These are phyloP conservation scores for Caenorhabditis doughertyi DNA, from an alignment of 2,888 invertebrate genomes.

Conservation along the genomic window DNA sequence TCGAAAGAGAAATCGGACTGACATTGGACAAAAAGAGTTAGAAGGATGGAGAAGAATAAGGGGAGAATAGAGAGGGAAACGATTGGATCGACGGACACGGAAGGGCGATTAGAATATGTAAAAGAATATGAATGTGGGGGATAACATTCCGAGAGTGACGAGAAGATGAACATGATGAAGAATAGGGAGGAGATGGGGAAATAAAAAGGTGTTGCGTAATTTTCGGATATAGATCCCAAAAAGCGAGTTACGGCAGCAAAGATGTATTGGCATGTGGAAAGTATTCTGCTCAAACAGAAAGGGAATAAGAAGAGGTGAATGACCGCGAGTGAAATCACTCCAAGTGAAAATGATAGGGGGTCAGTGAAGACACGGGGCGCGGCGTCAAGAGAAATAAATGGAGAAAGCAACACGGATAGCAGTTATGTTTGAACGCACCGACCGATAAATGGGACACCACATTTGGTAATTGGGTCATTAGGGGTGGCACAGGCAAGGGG, in stretches of 20 bases:
- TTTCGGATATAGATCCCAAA: background rate
- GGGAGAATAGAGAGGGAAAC: conserved; percentile 16
- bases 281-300: background rate
- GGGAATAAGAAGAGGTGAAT: conserved; percentile 16
- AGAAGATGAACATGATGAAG: conserved; percentile 12
- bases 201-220: conserved; percentile 36
- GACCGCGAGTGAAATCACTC: conserved; percentile 21
- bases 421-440: conserved; percentile 57
- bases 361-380: conserved; percentile 10
- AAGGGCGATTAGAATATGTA: conserved; percentile 25
- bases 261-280: conserved; percentile 23
- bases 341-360: conserved; percentile 50
- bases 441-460: conserved; percentile 59
- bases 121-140: conserved; percentile 8
- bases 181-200: conserved; percentile 7
- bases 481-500: conserved; percentile 53
- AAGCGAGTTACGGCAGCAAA: conserved; percentile 2
- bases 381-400: conserved; percentile 11
- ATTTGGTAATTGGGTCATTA: conserved; percentile 64
- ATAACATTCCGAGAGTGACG: conserved; percentile 11
- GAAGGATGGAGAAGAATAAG: background rate
- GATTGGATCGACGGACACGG: conserved; percentile 36
- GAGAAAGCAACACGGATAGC: conserved; percentile 53
- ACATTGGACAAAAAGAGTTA: conserved; percentile 46
- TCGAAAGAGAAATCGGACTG: conserved; percentile 62